A percentile compares a stretch with the other conserved stretches of the same genome.
These are phyloP conservation scores for Epinephelus fuscoguttatus DNA, from an alignment of 2,113 vertebrate genomes.

Conservation along the genomic window DNA sequence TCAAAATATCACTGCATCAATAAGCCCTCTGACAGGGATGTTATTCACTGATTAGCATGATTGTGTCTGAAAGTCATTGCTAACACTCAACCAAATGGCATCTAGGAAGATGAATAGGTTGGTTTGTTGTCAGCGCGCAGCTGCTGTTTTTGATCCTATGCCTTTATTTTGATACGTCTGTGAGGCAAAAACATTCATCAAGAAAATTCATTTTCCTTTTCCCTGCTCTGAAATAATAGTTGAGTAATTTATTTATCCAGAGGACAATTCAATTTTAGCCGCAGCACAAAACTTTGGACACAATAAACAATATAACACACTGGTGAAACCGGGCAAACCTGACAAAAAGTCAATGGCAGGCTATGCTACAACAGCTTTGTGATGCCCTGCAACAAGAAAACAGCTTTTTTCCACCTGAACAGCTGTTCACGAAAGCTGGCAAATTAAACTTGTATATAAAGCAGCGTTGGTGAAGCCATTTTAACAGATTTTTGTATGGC, in stretches of 20 bases:
- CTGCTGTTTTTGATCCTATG: slow-evolving; percentile 7
- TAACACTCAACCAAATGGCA: not conserved
- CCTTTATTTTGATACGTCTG: not conserved
- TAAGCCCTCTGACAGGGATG: not conserved
- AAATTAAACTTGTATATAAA: not conserved
- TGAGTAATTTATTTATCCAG: slow-evolving; percentile 34
- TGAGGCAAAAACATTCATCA: slow-evolving; percentile 16
- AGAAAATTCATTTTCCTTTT: slow-evolving; percentile 28
- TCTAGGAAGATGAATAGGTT: not conserved
- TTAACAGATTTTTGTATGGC: not conserved
- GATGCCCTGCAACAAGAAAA: slow-evolving; percentile 11
- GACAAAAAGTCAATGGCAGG: slow-evolving; percentile 26
- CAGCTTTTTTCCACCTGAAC: not conserved
- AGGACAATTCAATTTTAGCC: slow-evolving; percentile 35
- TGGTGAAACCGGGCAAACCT: not conserved
- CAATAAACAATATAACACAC: slow-evolving; percentile 15
- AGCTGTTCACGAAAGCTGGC: not conserved
- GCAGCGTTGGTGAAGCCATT: not conserved
- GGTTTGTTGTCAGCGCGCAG: slow-evolving; percentile 2
- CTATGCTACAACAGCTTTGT: not conserved
- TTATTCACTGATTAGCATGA: not conserved
- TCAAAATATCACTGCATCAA: slow-evolving; percentile 5
- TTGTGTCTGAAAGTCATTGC: not conserved
- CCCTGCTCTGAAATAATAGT: slow-evolving; percentile 8
- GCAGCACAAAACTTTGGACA: slow-evolving; percentile 20